Conservation (phyloP, 2,888 invertebrate species). For the Tuta absoluta region DNA sequence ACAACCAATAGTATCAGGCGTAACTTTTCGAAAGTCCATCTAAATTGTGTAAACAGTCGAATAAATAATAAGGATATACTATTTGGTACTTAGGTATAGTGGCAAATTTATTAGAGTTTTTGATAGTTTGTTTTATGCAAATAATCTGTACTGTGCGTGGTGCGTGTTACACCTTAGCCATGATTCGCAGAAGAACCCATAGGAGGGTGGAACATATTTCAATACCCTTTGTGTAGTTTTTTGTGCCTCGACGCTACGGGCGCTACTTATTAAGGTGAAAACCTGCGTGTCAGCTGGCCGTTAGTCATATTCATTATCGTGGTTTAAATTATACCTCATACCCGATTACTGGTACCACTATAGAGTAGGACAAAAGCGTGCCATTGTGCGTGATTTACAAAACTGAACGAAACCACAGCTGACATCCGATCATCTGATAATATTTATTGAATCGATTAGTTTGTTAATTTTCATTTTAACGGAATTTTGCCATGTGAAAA, state of each 20-base stretch:
- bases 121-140: no score
- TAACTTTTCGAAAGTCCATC: no score
- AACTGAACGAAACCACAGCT: slow-evolving; percentile 50
- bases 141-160: neutral
- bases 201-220: slow-evolving; percentile 50
- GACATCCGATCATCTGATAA: slow-evolving; percentile 49
- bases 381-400: slow-evolving; percentile 63
- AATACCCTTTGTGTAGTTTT: slow-evolving; percentile 61
- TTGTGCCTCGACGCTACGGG: slow-evolving; percentile 55
- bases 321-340: slow-evolving; percentile 72
- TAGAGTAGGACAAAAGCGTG: slow-evolving; percentile 52
- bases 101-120: no score
- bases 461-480: slow-evolving; percentile 44
- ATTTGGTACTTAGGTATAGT: no score
- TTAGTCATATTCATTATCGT: slow-evolving; percentile 76
- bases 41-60: no score
- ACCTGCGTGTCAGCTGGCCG: slow-evolving; percentile 69
- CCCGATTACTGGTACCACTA: slow-evolving; percentile 59
- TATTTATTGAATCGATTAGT: slow-evolving; percentile 49
- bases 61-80: no score
- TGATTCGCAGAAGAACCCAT: neutral
- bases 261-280: slow-evolving; percentile 67
- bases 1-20: no score
- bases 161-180: neutral
- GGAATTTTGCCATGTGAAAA: slow-evolving; percentile 13